A percentile compares a stretch with the other conserved stretches of the same genome.
Conservation (phyloP, 2,888 invertebrate species). For the Pandemis cinnamomeana region DNA sequence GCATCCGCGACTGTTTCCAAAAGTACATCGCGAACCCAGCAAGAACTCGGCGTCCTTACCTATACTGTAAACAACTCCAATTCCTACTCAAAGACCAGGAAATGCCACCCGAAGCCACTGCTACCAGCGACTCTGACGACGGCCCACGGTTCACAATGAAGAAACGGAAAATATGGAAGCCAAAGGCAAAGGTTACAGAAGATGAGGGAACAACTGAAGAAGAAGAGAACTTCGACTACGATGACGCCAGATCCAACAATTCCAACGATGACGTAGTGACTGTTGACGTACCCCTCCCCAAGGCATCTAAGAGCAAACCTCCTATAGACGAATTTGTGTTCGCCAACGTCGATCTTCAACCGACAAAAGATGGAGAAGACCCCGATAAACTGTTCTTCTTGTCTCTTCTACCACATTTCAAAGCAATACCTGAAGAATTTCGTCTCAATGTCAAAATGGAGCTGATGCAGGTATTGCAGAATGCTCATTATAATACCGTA, state of each 20-base stretch:
- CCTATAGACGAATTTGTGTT: conserved; percentile 67
- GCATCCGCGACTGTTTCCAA: conserved; percentile 74
- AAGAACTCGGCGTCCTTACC: conserved; percentile 69
- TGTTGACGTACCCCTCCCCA: conserved; percentile 45
- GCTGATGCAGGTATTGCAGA: conserved; percentile 74
- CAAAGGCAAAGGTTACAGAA: conserved; percentile 59
- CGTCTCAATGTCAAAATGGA: conserved; percentile 75
- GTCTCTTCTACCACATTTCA: conserved; percentile 74
- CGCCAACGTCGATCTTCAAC: conserved; percentile 66
- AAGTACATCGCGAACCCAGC: conserved; percentile 70
- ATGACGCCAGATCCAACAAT: conserved; percentile 52
- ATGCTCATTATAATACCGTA: conserved; percentile 61
- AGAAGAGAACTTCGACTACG: conserved; percentile 50
- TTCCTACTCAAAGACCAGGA: conserved; percentile 66
- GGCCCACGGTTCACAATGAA: conserved; percentile 47
- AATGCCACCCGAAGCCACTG: conserved; percentile 45
- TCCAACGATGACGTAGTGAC: conserved; percentile 54
- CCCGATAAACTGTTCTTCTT: conserved; percentile 74
- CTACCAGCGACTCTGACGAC: conserved; percentile 63
- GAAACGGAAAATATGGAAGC: conserved; percentile 57
- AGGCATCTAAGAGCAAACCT: conserved; percentile 50
- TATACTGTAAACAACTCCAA: conserved; percentile 68
- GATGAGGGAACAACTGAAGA: conserved; percentile 58
- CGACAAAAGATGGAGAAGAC: conserved; percentile 63
- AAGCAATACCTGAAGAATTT: conserved; percentile 69